Evolutionary conservation across 2,888 invertebrate species (phyloP).

Genomic region (Gibbula magus): DNA sequence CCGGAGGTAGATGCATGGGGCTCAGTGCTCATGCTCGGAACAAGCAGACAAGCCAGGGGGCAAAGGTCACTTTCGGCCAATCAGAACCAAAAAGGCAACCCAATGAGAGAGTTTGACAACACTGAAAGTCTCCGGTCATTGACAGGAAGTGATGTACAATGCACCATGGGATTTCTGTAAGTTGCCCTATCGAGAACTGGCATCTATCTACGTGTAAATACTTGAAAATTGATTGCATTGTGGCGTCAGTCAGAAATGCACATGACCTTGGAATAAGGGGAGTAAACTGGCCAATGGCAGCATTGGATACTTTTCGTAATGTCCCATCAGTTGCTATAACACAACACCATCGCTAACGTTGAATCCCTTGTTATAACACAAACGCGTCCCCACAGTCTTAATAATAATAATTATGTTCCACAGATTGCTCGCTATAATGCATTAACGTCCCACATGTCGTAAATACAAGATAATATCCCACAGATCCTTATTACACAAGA

Average conservation of each 20-base stretch:
- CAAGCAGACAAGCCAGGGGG: slow-evolving; percentile 1
- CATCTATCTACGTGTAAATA: not conserved
- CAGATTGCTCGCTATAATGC: too few relatives aligned
- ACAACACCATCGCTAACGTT: too few relatives aligned
- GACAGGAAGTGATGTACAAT: slow-evolving; percentile 14
- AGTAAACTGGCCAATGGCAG: slow-evolving; percentile 12
- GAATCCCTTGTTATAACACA: too few relatives aligned
- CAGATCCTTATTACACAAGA: not conserved
- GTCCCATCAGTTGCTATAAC: too few relatives aligned
- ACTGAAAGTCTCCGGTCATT: slow-evolving; percentile 13
- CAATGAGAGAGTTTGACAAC: slow-evolving; percentile 7
- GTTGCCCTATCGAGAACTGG: slow-evolving; percentile 13
- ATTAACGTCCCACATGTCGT: not conserved
- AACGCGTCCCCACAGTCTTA: too few relatives aligned
- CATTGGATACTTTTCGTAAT: not conserved
- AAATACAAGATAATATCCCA: not conserved
- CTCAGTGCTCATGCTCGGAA: not conserved
- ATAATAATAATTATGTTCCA: too few relatives aligned
- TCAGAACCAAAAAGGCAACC: not conserved
- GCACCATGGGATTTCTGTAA: slow-evolving; percentile 11
- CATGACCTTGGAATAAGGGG: not conserved
- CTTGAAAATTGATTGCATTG: not conserved
- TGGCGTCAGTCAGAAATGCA: not conserved
- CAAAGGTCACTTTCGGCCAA: slow-evolving; percentile 13
- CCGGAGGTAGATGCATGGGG: slow-evolving; percentile 19